Evolutionary conservation across 2,888 invertebrate genomes (phyloP).

Genomic region (Caenorhabditis sinica): DNA sequence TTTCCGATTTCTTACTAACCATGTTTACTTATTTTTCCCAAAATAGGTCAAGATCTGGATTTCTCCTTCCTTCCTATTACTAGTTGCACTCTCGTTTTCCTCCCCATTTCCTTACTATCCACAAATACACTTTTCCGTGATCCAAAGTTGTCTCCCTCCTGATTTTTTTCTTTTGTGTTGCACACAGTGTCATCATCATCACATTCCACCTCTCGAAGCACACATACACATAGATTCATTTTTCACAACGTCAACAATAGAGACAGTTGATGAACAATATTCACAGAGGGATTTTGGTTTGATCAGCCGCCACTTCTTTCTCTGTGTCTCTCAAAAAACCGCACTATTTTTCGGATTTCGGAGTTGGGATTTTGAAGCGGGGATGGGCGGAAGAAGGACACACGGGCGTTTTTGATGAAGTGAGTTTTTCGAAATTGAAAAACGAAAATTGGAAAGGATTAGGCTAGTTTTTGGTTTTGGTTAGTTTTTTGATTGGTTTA

Average conservation of each 20-base stretch:
- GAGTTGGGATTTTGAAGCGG: constrained; percentile 1
- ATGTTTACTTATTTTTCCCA: constrained; percentile 24
- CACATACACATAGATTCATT: constrained; percentile 7
- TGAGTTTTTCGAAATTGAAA: constrained; percentile 13
- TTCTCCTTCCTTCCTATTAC: constrained; percentile 4
- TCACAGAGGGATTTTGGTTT: constrained; percentile 50
- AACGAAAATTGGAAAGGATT: background rate
- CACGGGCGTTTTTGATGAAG: constrained; percentile 1
- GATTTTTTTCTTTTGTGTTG: constrained; percentile 9
- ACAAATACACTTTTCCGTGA: background rate
- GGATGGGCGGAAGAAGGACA: background rate
- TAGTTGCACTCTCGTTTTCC: constrained; percentile 2
- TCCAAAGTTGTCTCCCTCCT: constrained; percentile 20
- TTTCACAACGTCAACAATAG: constrained; percentile 44
- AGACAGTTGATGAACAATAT: constrained; percentile 39
- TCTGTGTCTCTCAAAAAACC: constrained; percentile 2
- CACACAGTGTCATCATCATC: constrained; percentile 29
- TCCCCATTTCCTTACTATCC: background rate
- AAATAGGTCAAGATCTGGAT: constrained; percentile 58
- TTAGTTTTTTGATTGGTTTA: background rate
- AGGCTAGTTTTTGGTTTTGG: background rate
- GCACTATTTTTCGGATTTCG: constrained; percentile 7
- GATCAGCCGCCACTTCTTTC: constrained; percentile 47
- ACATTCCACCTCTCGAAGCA: background rate
- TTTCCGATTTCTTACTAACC: background rate